Conservation (phyloP, 2,888 invertebrate genomes). For the Tanytarsus gracilentus region DNA sequence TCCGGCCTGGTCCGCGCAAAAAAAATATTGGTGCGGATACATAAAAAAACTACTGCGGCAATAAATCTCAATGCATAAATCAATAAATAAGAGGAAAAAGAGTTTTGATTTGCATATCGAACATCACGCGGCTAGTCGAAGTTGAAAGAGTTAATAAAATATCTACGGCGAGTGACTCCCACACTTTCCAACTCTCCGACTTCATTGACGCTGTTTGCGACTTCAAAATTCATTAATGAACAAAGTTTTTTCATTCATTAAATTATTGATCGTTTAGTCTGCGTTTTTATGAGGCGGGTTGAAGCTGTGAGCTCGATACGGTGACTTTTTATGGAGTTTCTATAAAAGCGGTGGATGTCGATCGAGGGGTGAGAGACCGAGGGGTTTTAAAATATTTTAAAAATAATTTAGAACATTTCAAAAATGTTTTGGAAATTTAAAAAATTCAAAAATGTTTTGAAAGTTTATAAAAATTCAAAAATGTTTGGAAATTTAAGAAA, state of each 20-base stretch:
- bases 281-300: background rate
- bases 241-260: constrained; percentile 19
- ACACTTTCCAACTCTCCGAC: background rate
- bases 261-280: background rate
- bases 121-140: background rate
- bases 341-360: background rate
- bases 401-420: no score
- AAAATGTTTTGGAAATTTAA: no score
- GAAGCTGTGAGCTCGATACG: no score
- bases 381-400: no score
- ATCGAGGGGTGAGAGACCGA: no score
- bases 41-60: constrained; percentile 1
- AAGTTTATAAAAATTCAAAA: no score
- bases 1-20: no score
- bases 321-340: background rate
- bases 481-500: no score
- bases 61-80: constrained; percentile 25
- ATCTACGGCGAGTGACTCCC: background rate
- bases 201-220: background rate
- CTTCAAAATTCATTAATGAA: constrained; percentile 18
- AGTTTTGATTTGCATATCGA: background rate
- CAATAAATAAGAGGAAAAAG: background rate
- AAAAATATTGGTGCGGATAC: no score
- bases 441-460: no score
- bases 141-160: constrained; percentile 23